Evolutionary conservation across 2,113 vertebrate species (phyloP), one percentile per base, ranked within the genome.

Genomic region (Notarius lentiginosus): DNA sequence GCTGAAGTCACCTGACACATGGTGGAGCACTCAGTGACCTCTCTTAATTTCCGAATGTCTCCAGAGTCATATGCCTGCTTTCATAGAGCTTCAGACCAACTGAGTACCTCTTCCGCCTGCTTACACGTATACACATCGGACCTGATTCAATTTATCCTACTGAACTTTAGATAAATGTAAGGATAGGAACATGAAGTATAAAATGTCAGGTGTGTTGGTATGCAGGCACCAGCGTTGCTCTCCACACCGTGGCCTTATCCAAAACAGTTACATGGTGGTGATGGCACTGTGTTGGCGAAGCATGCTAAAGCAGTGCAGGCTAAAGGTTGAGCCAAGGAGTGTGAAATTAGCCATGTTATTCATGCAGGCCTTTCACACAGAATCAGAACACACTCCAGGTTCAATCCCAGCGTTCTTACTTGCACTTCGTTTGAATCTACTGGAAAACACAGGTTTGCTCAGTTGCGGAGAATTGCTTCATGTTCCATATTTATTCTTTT

Each of bases 261-360:
- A 84, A 87, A 92, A 91, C 92, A 88, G 49, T 89, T 92, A 93
- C 93, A 87, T 91, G 89, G 87, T 53, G 47, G 82, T 76, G 85
- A 86, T 83, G 87, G 84, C 90, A 4, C 83, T 91, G 66, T 90
- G 87, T 90, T 89, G 93, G 89, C 87, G 66, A 68, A 92, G 58
- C 58, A 60, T 60, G 58, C 63, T 65, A n/a, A 65, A 65, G 63
- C 63, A 65, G 63, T n/a, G 24, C 87, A 84, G 73, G 24, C 89
- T 58, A 84, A 90, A 91, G 94, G 94, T 94, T 94, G 94, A 94
- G 94, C 72, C 86, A 89, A 90, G 92, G 90, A 94, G 93, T 93
- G 92, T 95, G 94, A 95, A 95, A 95, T 95, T 95, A 93, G 92
- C 93, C 93, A 89, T 93, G 93, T 93, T 91, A 92, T 94, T 94